These are phyloP conservation scores for Archegozetes longisetosus DNA, from an alignment of 1,140 invertebrate species.

Conservation along the genomic window DNA sequence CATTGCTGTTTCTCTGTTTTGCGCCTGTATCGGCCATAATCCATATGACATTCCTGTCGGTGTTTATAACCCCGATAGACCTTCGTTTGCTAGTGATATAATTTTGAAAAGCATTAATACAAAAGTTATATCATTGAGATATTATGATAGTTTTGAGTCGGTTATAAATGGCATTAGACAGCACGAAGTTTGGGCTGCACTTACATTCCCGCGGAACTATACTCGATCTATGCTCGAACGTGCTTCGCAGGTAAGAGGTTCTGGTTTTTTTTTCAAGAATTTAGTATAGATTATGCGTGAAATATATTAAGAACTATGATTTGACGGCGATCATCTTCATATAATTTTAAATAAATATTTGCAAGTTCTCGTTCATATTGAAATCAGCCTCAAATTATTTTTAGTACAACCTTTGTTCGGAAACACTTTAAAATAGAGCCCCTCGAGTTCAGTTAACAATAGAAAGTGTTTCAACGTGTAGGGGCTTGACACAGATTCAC, in stretches of 20 bases:
- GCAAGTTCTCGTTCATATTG: background rate
- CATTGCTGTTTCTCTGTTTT: constrained; percentile 84
- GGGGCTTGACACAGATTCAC: too few relatives aligned
- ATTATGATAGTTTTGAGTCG: constrained; percentile 2
- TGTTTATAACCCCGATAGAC: constrained; percentile 41
- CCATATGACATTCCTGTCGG: constrained; percentile 64
- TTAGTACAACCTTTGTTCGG: background rate
- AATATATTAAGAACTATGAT: too few relatives aligned
- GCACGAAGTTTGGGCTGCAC: constrained; percentile 14
- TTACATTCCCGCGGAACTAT: constrained; percentile 16
- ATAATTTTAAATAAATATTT: too few relatives aligned
- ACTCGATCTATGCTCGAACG: constrained; percentile 11
- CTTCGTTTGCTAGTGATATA: constrained; percentile 10
- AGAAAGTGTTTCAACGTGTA: too few relatives aligned
- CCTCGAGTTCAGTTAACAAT: too few relatives aligned
- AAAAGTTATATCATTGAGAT: background rate
- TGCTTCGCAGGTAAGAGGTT: background rate
- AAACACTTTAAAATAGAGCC: too few relatives aligned
- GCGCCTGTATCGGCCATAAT: constrained; percentile 74
- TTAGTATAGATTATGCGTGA: background rate
- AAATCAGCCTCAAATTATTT: background rate
- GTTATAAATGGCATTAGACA: constrained; percentile 12
- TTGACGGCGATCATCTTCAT: too few relatives aligned
- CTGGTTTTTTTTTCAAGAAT: background rate
- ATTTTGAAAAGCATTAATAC: constrained; percentile 8